Conservation (phyloP, 2,888 invertebrate genomes). For the Psococerastis gibbosa region DNA sequence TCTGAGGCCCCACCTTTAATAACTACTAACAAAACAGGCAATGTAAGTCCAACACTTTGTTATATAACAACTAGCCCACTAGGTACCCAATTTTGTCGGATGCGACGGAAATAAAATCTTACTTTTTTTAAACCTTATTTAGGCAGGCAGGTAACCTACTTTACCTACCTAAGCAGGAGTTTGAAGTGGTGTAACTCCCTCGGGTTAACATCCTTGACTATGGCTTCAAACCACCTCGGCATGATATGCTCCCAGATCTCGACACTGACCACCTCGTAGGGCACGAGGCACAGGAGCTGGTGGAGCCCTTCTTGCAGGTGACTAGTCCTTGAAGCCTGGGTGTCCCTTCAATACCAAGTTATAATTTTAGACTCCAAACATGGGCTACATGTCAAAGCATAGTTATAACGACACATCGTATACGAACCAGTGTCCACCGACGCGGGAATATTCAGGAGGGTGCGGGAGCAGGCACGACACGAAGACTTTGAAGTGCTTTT, state of each 20-base stretch:
- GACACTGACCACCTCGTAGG: conserved; percentile 90
- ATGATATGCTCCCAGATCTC: conserved; percentile 97
- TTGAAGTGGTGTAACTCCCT: conserved; percentile 70
- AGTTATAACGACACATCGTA: too few relatives aligned
- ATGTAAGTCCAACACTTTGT: too few relatives aligned
- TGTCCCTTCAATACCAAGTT: conserved; percentile 60
- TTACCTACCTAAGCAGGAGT: conserved; percentile 49
- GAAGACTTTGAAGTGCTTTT: conserved; percentile 71
- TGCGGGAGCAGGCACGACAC: conserved; percentile 88
- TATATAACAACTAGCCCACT: too few relatives aligned
- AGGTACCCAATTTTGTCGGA: too few relatives aligned
- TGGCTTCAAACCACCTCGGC: conserved; percentile 98
- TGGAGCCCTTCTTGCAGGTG: conserved; percentile 91
- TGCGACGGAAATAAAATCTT: too few relatives aligned
- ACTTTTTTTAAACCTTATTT: too few relatives aligned
- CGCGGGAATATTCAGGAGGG: conserved; percentile 86
- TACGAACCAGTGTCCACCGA: conserved; percentile 81
- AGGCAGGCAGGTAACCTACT: too few relatives aligned
- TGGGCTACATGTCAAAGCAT: too few relatives aligned
- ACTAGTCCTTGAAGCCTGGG: conserved; percentile 64
- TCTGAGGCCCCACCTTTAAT: too few relatives aligned
- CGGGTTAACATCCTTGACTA: conserved; percentile 78
- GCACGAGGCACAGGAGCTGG: conserved; percentile 85
- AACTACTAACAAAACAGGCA: too few relatives aligned
- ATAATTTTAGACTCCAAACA: too few relatives aligned